Percentiles rank a stretch among this genome's conserved stretches.
Conservation (phyloP, 1,140 invertebrate species). For the Caerostris extrusa region DNA sequence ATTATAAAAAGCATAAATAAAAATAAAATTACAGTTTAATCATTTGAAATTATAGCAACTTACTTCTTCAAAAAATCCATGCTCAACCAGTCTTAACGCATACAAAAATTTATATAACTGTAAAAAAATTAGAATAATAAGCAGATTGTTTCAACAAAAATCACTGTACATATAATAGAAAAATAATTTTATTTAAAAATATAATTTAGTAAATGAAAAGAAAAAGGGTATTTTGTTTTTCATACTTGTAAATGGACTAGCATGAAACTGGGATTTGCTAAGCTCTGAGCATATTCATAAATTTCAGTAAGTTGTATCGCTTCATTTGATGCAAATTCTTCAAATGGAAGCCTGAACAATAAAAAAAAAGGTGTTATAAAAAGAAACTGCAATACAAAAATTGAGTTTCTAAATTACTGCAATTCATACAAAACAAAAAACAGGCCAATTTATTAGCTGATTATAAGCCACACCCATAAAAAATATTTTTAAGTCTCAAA, state of each 20-base stretch:
- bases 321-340: slow-evolving; percentile 89
- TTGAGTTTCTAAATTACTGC: background rate
- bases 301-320: slow-evolving; percentile 96
- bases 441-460: no score
- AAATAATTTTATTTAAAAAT: slow-evolving; percentile 15
- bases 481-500: no score
- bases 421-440: no score
- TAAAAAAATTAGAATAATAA: slow-evolving; percentile 57
- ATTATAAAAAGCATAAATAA: background rate
- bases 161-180: background rate
- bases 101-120: slow-evolving; percentile 83
- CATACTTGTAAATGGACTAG: slow-evolving; percentile 87
- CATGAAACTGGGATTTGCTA: slow-evolving; percentile 88
- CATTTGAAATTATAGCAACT: background rate
- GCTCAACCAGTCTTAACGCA: slow-evolving; percentile 89
- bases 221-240: slow-evolving; percentile 4
- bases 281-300: slow-evolving; percentile 94
- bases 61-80: slow-evolving; percentile 87
- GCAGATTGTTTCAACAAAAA: background rate
- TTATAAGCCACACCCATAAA: no score
- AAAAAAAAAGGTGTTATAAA: background rate
- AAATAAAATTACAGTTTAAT: background rate
- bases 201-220: background rate
- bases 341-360: slow-evolving; percentile 80
- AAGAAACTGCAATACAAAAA: background rate